These are phyloP conservation scores for Tokudaia tokunoshimensis DNA, from an alignment of 2,797 vertebrate genomes.

Conservation along the genomic window DNA sequence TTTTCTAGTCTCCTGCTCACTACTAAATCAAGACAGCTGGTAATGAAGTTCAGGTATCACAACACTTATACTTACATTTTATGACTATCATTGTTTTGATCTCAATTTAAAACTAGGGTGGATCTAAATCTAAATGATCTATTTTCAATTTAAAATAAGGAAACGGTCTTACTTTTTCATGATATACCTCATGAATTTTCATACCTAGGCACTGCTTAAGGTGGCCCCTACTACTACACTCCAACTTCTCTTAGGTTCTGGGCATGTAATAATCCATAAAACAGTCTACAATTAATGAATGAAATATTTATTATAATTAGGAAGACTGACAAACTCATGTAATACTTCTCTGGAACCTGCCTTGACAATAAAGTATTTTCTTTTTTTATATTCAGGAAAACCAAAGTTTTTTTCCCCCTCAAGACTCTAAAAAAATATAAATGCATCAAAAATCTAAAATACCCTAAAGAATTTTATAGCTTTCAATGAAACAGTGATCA, in stretches of 20 bases:
- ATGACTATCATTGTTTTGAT: not conserved
- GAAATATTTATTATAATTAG: not conserved
- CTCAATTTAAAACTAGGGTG: not conserved
- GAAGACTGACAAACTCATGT: not conserved
- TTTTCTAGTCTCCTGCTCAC: not conserved
- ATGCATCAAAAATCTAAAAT: not conserved
- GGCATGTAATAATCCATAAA: conserved; percentile 37
- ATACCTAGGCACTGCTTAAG: conserved; percentile 15
- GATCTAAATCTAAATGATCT: conserved; percentile 48
- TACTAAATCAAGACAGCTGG: not conserved
- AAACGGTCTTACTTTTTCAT: not conserved
- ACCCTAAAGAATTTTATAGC: not conserved
- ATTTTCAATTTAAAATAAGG: conserved; percentile 61
- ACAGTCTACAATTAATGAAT: conserved; percentile 2
- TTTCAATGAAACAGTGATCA: not conserved
- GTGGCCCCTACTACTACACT: not conserved
- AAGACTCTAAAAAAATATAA: conserved; percentile 3
- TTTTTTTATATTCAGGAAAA: not conserved
- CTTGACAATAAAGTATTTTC: not conserved
- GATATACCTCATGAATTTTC: conserved; percentile 52
- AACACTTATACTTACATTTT: conserved; percentile 2
- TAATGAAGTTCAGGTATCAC: not conserved
- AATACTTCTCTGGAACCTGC: conserved; percentile 3
- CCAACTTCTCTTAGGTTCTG: not conserved
- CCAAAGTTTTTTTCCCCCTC: not conserved